These are phyloP conservation scores for Keiferia lycopersicella DNA, from an alignment of 2,888 invertebrate genomes.

Conservation along the genomic window DNA sequence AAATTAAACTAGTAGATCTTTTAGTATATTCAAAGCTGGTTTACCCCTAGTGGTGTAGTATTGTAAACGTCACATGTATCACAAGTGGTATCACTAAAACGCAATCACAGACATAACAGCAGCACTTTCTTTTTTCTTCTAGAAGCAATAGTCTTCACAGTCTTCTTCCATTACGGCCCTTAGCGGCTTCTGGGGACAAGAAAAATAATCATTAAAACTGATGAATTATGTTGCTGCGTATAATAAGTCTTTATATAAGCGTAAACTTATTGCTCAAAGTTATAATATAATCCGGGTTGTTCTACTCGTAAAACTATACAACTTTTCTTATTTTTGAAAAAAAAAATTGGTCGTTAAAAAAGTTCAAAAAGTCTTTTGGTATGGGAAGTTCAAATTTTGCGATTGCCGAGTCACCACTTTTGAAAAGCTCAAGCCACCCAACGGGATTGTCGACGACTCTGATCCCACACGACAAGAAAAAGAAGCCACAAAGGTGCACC, in stretches of 20 bases:
- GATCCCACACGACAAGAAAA: too few relatives aligned
- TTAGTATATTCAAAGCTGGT: too few relatives aligned
- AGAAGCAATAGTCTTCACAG: slow-evolving; percentile 9
- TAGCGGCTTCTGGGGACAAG: slow-evolving; percentile 14
- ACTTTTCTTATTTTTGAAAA: too few relatives aligned
- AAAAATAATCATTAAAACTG: neutral
- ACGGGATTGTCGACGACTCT: too few relatives aligned
- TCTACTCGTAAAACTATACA: too few relatives aligned
- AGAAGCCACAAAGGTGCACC: too few relatives aligned
- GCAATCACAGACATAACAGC: slow-evolving; percentile 39
- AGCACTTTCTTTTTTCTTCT: slow-evolving; percentile 33
- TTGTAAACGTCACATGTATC: slow-evolving; percentile 27
- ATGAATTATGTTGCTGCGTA: neutral
- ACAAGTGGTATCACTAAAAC: slow-evolving; percentile 34
- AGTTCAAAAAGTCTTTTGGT: too few relatives aligned
- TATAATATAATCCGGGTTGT: too few relatives aligned
- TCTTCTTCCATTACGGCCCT: slow-evolving; percentile 30
- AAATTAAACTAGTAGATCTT: neutral
- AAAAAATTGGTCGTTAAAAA: too few relatives aligned
- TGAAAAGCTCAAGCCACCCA: neutral
- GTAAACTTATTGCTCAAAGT: too few relatives aligned
- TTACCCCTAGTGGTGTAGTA: slow-evolving; percentile 31
- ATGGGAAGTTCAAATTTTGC: too few relatives aligned
- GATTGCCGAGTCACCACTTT: too few relatives aligned
- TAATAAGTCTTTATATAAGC: neutral